Percentiles rank a stretch among this genome's conserved stretches.
phyloP scores from a whole-genome alignment of 2,797 vertebrate genomes.

The Aphelocoma californica region DNA sequence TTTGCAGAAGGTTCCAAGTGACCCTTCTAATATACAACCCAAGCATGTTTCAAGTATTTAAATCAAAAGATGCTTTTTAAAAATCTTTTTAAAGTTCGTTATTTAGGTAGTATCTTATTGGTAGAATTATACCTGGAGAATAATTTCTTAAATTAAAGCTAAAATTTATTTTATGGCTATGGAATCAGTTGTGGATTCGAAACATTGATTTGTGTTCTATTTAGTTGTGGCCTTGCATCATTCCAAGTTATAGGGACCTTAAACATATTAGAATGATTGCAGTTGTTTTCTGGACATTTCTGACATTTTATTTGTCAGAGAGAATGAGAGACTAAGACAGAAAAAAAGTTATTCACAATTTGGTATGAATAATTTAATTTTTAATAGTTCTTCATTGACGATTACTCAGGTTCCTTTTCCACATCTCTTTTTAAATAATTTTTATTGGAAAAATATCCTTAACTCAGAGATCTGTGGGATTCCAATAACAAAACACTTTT shows the following conservation, averaged over 20 bases:
- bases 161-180: background rate
- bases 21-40: background rate
- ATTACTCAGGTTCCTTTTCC: background rate
- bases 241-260: background rate
- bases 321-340: background rate
- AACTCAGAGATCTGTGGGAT: background rate
- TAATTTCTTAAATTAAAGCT: background rate
- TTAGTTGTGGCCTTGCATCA: background rate
- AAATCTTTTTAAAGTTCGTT: background rate
- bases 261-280: background rate
- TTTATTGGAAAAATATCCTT: background rate
- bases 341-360: background rate
- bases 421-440: rapidly evolving
- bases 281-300: background rate
- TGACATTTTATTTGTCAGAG: background rate
- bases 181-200: background rate
- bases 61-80: background rate
- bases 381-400: background rate
- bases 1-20: background rate
- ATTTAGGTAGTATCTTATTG: background rate
- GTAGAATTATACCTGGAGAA: background rate
- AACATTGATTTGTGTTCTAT: background rate
- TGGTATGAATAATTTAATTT: background rate
- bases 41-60: background rate
- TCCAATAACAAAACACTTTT: background rate